Conservation (phyloP, 2,888 invertebrate species). For the Strigamia crassipes region DNA sequence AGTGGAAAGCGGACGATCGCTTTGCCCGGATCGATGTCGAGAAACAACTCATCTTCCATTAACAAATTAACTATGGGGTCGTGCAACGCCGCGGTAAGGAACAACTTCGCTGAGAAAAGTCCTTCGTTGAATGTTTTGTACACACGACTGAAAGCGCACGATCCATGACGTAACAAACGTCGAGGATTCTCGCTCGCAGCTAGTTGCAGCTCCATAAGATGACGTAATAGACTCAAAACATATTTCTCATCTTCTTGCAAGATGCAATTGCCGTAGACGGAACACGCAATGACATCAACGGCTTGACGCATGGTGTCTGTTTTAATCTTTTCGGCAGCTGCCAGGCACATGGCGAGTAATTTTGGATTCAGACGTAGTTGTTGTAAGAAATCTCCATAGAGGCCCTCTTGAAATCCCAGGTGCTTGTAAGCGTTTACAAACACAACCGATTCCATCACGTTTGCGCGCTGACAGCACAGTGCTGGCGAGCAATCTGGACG, state of each 20-base stretch:
- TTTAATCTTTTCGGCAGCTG: constrained; percentile 68
- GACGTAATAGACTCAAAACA: constrained; percentile 68
- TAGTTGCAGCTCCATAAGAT: constrained; percentile 74
- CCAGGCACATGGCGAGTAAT: constrained; percentile 71
- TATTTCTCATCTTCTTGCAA: constrained; percentile 74
- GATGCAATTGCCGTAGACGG: constrained; percentile 74
- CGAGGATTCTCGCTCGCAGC: constrained; percentile 71
- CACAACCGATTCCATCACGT: constrained; percentile 66
- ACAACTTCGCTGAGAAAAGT: constrained; percentile 86
- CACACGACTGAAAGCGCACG: constrained; percentile 82
- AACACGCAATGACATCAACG: constrained; percentile 67
- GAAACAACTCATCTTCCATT: constrained; percentile 86
- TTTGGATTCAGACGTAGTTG: constrained; percentile 71
- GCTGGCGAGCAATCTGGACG: constrained; percentile 76
- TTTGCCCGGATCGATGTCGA: constrained; percentile 90
- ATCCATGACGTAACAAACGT: constrained; percentile 77
- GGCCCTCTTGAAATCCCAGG: constrained; percentile 76
- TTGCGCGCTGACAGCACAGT: constrained; percentile 74
- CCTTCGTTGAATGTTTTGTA: constrained; percentile 89
- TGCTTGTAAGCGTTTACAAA: constrained; percentile 83
- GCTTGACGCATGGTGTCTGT: constrained; percentile 61
- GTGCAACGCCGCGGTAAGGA: constrained; percentile 88
- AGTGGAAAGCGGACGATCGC: constrained; percentile 62
- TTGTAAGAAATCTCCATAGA: constrained; percentile 72
- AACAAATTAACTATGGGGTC: constrained; percentile 88